Conservation (phyloP, 2,113 vertebrate species). For the Sander lucioperca region DNA sequence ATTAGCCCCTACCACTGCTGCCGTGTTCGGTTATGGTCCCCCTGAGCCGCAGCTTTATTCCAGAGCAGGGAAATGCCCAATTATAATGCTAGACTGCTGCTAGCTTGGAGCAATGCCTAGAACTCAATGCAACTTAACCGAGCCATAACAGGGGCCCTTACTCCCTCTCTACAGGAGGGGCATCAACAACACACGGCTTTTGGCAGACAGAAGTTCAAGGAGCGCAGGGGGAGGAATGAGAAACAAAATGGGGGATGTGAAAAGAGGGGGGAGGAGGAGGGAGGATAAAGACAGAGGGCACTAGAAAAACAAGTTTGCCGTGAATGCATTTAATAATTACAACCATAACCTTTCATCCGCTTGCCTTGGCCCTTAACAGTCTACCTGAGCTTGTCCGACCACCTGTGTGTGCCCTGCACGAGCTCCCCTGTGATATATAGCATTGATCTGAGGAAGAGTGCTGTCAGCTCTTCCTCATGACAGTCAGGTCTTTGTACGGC, state of each 20-base stretch:
- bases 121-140: conserved; percentile 65
- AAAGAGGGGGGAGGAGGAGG: not conserved
- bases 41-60: conserved; percentile 65
- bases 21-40: conserved; percentile 62
- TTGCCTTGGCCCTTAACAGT: conserved; percentile 12
- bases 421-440: conserved; percentile 32
- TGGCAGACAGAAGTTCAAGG: conserved; percentile 60
- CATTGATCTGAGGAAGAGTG: conserved; percentile 30
- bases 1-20: conserved; percentile 65
- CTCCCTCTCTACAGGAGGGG: conserved; percentile 74
- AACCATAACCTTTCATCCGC: conserved; percentile 30
- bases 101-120: conserved; percentile 76
- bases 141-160: conserved; percentile 70
- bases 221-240: conserved; percentile 33
- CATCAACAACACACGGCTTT: conserved; percentile 56
- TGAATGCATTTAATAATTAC: conserved; percentile 28
- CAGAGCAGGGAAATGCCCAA: conserved; percentile 77
- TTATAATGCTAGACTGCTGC: conserved; percentile 79
- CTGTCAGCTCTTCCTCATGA: conserved; percentile 37
- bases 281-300: not conserved
- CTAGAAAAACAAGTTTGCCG: conserved; percentile 16
- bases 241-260: conserved; percentile 41
- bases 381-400: conserved; percentile 9
- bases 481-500: conserved; percentile 20
- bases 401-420: conserved; percentile 30